Base-by-base conservation (phyloP, 2,888 invertebrate genomes). In the Ethmia dodecea region DNA sequence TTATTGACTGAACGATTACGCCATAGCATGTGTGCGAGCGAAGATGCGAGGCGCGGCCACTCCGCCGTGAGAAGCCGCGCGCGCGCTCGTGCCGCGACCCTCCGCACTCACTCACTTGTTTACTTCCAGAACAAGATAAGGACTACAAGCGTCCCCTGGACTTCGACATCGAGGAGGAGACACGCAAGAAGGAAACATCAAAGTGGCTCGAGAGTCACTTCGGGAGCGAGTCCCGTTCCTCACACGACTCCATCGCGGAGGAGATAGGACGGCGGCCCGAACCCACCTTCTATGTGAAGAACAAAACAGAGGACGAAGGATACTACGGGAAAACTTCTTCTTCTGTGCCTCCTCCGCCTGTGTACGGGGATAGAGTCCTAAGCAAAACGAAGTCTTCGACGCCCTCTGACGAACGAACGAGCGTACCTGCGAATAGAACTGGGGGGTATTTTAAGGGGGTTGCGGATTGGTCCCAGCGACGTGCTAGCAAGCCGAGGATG, bases 141-240 rank as follows among this genome's bases (percentile, higher is more conserved):
- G 95, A 95, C 75, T 84, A 94, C 56, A 92, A 93, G 64, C 91
- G 92, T 35, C 94, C 95, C 0, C 77, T 95, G 43, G 94, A 95
- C 74, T 92, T 94, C 57, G 94, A 95, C 63, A 91, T 94, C 59
- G 95, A 96, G 67, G 95, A 96, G 71, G 94, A 95, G 70, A 95
- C 95, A 4, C 89, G 95, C 40, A 95, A 95, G 73, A 92, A 93
- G 47, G 95, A 96, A 81, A 96, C 95, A 0, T 94, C 94, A 44
- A 95, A 95, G 78, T 96, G 96, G 96, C 87, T 96, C 34, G 95
- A 95, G 60, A 93, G 93, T 60, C 96, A 96, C 70, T 96, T 96
- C 63, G 96, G 96, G 32, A 94, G 94, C 65, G 94, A 94, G 44
- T 94, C 94, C 1, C 89, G 91, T 9, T 93, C 93, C 0, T 94